Base-by-base conservation (phyloP, 1,140 invertebrate species). In the Camponotus pennsylvanicus region DNA sequence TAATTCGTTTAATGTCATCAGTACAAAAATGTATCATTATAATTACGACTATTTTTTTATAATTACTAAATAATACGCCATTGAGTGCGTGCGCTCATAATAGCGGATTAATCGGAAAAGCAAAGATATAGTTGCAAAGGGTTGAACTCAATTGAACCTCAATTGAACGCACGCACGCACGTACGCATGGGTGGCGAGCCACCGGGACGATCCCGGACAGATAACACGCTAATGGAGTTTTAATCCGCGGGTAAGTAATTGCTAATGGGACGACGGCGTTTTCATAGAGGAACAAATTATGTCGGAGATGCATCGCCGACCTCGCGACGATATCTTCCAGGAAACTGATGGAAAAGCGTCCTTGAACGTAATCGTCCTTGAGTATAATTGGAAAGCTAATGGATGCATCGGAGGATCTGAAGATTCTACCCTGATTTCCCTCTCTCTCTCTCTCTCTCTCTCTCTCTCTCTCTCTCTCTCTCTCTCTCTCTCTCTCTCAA, bases 191-290 rank as follows among this genome's bases (percentile, higher is more conserved):
- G 63, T 49, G 75, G 71, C 45, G 49, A 63, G 67, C 40, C 75
- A 42, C 11, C 27, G 59, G 42, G 21, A 27, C 79, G 84, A 85
- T 77, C 76, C 71, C 64, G 52, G 63, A 9, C 34, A 71, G 90
- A 92, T 92, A 92, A 92, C 82, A 73, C 66, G 83, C 77, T 90
- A 92, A 92, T 92, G 91, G 91, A 85, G 78, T 91, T 92, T 92
- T 89, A 91, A 91, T 89, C 71, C 78, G 18, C 40, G 69, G 52
- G 61, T 85, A 89, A 86, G 86, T 91, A 92, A 92, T 92, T 92
- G 89, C 91, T 87, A 91, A 87, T 89, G 75, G 86, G 64, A 27
- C 5, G 55, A 57, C 40, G 45, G 71, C 27, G 57, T 82, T 82
- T 67, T 64, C 37, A 40, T 61, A 57, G 61, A 13, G 76, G 13